Percentiles rank a stretch among this genome's conserved stretches.
Conservation (phyloP, 2,113 vertebrate species). For the Barbus barbus region DNA sequence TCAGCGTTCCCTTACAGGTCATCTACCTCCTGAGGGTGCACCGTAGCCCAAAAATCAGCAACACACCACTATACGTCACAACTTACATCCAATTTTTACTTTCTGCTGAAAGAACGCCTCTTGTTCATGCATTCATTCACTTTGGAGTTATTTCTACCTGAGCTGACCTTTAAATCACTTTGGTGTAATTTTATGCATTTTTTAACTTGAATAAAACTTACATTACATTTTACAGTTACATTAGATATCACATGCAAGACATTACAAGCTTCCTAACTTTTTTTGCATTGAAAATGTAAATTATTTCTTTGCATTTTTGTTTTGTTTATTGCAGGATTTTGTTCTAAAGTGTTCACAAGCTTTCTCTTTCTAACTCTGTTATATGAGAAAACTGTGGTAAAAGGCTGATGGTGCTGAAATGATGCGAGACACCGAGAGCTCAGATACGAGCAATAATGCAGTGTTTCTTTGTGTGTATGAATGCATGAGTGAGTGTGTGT, state of each 20-base stretch:
- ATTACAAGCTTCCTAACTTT: not conserved
- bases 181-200: not conserved
- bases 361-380: not conserved
- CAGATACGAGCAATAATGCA: not conserved
- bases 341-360: not conserved
- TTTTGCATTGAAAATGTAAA: not conserved
- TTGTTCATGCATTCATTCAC: not conserved
- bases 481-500: conserved; percentile 34
- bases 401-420: not conserved
- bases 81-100: not conserved
- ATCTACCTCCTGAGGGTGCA: not conserved
- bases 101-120: not conserved
- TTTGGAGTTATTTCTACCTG: not conserved
- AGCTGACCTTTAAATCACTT: not conserved
- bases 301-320: not conserved
- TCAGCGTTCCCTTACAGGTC: conserved; percentile 20
- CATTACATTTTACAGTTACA: not conserved
- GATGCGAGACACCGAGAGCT: not conserved
- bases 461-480: conserved; percentile 28
- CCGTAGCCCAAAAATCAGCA: not conserved
- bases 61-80: not conserved
- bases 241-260: not conserved
- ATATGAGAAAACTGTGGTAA: not conserved
- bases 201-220: not conserved
- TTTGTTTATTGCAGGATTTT: not conserved